Evolutionary conservation across 2,113 vertebrate genomes (phyloP), one percentile per base, ranked within the genome.

Genomic region (Myotis lucifugus): DNA sequence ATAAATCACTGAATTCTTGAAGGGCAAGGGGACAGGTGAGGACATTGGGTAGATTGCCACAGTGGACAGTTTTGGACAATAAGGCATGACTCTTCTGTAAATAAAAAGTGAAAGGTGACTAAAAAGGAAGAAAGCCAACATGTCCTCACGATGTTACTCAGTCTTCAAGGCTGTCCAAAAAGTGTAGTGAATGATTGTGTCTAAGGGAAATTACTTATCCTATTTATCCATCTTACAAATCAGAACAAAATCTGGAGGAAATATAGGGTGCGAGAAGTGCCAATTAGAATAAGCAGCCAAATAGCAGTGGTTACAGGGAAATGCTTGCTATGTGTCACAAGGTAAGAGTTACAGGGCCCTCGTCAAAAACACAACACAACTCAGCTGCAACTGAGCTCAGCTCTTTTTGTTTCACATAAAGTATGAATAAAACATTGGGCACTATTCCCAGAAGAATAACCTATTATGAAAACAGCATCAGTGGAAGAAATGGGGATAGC

Each of bases 381-480:
- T 59, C 85, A 54, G 78, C 48, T 74, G 42, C 42, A 42, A 40
- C 84, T 91, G 32, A 92, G 56, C n/a, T 72, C 93, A 92, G 52
- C n/a, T 82, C 42, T 92, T 42, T 17, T 85, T 40, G 23, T 72
- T 88, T 90, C 42, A 88, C 66, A 23, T 66, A 48, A 85, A 94
- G 59, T 18, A 94, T 92, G 84, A 96, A 93, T 95, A 94, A 96
- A 94, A 95, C 52, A 97, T 79, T 52, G 79, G 67, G 25, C 11
- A 34, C 48, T 74, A 40, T 93, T 96, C 96, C 61, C 72, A 90
- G 91, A 90, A 94, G 87, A 96, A 95, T 88, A 82, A 77, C 37
- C 18, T 90, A 46, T 76, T 96, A 92, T 78, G 78, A 93, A 96
- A 96, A 95, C 91, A 74, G 77, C 52, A 70, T 81, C 67, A 8